Evolutionary conservation across 2,113 vertebrate species (phyloP).

Genomic region (Embiotoca jacksoni): DNA sequence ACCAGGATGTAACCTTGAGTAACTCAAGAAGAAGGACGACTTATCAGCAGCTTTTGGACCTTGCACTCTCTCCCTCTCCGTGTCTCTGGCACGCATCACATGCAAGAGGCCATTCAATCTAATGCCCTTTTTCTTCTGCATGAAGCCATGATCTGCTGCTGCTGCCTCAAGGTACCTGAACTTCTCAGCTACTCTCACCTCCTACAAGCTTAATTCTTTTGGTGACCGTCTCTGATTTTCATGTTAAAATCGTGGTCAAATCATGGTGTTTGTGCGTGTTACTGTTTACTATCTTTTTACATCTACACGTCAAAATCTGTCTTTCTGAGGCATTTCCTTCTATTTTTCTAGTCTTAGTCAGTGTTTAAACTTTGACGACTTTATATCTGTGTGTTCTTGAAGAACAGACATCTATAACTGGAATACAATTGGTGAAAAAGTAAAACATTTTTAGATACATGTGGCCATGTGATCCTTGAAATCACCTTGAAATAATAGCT

Average conservation of each 20-base stretch:
- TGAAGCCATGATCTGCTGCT: slow-evolving; percentile 35
- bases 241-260: no score
- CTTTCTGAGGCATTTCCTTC: background rate
- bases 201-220: background rate
- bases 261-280: background rate
- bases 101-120: slow-evolving; percentile 31
- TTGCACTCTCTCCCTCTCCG: slow-evolving; percentile 68
- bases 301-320: background rate
- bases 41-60: slow-evolving; percentile 81
- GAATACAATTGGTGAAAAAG: background rate
- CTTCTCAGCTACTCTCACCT: background rate
- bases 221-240: background rate
- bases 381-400: background rate
- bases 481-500: background rate
- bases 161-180: slow-evolving; percentile 48
- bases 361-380: background rate
- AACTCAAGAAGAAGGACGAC: slow-evolving; percentile 33
- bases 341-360: background rate
- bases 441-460: background rate
- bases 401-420: background rate
- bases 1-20: slow-evolving; percentile 66
- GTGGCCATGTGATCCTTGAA: background rate
- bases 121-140: slow-evolving; percentile 38
- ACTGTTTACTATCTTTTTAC: slow-evolving; percentile 8
- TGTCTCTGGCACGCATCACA: slow-evolving; percentile 46